These are phyloP conservation scores for Ruditapes philippinarum DNA, from an alignment of 1,140 invertebrate genomes.

Conservation along the genomic window DNA sequence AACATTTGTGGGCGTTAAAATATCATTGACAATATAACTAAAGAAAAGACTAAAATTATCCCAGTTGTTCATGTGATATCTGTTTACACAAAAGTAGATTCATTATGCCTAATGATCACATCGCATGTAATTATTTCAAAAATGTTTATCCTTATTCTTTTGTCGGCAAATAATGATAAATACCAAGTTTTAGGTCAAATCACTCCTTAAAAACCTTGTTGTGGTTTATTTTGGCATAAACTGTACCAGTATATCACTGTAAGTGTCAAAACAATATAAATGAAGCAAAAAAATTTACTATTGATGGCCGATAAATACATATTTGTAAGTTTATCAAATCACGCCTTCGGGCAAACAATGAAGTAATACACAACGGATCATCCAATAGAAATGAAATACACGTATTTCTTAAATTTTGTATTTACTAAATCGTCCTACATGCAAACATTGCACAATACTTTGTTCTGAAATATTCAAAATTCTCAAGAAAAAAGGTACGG, in stretches of 20 bases:
- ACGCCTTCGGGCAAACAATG: neutral
- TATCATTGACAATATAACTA: too few relatives aligned
- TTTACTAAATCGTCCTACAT: too few relatives aligned
- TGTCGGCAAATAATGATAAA: neutral
- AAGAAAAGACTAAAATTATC: too few relatives aligned
- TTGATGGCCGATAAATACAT: neutral
- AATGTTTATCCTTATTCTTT: neutral
- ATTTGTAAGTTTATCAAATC: neutral
- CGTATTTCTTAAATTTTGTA: too few relatives aligned
- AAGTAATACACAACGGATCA: too few relatives aligned
- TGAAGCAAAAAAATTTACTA: neutral
- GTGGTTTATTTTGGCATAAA: neutral
- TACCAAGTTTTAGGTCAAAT: neutral
- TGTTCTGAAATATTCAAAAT: too few relatives aligned
- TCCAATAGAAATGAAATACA: too few relatives aligned
- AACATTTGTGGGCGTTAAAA: too few relatives aligned
- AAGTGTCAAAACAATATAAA: conserved; percentile 24
- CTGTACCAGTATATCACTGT: neutral
- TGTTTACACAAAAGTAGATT: too few relatives aligned
- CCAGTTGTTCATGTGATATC: too few relatives aligned
- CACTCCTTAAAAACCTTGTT: neutral
- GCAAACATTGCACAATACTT: too few relatives aligned
- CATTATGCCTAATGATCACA: neutral
- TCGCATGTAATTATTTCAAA: conserved; percentile 16
- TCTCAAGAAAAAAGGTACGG: too few relatives aligned